Conservation (phyloP, 1,140 invertebrate species). For the Andricus grossulariae region DNA sequence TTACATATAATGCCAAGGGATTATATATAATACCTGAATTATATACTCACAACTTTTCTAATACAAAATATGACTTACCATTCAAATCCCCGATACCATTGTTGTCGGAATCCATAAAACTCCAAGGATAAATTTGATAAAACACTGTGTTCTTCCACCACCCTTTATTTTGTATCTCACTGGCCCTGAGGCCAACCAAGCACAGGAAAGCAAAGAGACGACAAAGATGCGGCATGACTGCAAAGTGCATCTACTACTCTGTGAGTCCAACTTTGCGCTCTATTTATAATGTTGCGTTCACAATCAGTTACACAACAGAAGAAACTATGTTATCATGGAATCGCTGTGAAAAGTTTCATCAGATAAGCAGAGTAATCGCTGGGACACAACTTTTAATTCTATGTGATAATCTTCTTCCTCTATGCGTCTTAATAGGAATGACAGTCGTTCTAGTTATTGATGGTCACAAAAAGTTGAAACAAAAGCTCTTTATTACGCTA, state of each 20-base stretch:
- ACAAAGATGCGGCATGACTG: slow-evolving; percentile 49
- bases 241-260: slow-evolving; percentile 31
- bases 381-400: not conserved
- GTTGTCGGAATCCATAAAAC: slow-evolving; percentile 84
- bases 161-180: slow-evolving; percentile 65
- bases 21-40: no score
- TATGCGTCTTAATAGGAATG: no score
- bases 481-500: no score
- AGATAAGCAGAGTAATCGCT: not conserved
- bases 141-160: slow-evolving; percentile 87
- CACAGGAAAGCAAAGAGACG: slow-evolving; percentile 40
- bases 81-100: slow-evolving; percentile 86
- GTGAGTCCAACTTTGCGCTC: not conserved
- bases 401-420: not conserved
- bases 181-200: slow-evolving; percentile 39
- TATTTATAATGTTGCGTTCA: not conserved
- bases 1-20: no score
- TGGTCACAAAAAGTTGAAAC: no score
- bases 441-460: no score
- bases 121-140: slow-evolving; percentile 87
- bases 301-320: not conserved
- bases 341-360: not conserved
- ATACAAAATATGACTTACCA: slow-evolving; percentile 71
- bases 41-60: not conserved
- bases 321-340: not conserved